Conservation (phyloP, 2,888 invertebrate genomes). For the Mesopsocus fuscifrons region DNA sequence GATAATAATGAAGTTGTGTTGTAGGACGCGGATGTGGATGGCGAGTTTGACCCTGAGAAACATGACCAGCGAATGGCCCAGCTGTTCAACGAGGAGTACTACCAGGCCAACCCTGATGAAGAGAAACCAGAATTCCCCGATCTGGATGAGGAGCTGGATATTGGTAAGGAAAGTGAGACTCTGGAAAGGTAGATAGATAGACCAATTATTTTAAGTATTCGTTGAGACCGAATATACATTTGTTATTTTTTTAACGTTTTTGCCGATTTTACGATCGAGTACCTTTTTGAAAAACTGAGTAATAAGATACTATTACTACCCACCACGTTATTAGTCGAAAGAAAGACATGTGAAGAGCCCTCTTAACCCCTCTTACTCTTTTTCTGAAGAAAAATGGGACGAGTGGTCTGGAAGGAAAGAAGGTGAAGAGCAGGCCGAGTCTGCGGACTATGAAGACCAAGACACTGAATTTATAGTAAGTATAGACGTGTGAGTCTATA, state of each 20-base stretch:
- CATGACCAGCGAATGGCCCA: conserved; percentile 75
- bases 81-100: conserved; percentile 75
- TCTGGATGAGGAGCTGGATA: conserved; percentile 50
- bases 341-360: too few relatives aligned
- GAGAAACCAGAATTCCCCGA: conserved; percentile 74
- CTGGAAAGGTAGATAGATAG: too few relatives aligned
- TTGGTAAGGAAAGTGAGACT: conserved; percentile 26
- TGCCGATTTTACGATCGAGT: too few relatives aligned
- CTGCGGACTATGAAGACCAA: conserved; percentile 55
- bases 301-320: too few relatives aligned
- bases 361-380: too few relatives aligned
- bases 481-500: conserved; percentile 11
- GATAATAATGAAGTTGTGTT: too few relatives aligned
- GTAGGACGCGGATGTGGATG: conserved; percentile 63
- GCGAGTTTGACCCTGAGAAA: conserved; percentile 75
- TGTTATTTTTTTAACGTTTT: too few relatives aligned
- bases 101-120: conserved; percentile 44
- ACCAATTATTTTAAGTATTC: too few relatives aligned
- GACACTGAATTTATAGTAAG: conserved; percentile 46
- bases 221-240: too few relatives aligned
- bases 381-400: conserved; percentile 56
- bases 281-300: too few relatives aligned
- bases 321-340: too few relatives aligned
- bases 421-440: conserved; percentile 22
- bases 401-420: conserved; percentile 31